A percentile compares a stretch with the other conserved stretches of the same genome.
These are phyloP conservation scores for Agapornis roseicollis DNA, from an alignment of 2,113 vertebrate species.

Conservation along the genomic window DNA sequence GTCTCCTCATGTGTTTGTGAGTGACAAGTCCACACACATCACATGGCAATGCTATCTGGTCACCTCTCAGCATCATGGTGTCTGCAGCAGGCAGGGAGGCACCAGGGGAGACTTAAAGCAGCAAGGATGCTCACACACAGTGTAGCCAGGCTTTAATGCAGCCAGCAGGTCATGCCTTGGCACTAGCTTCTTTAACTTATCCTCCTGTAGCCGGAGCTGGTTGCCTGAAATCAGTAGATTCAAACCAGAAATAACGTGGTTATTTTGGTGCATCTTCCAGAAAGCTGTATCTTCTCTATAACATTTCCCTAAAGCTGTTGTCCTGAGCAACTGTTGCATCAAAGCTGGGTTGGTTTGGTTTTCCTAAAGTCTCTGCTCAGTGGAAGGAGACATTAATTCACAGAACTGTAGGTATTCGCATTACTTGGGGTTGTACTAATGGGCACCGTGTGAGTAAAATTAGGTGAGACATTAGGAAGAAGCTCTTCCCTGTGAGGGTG, in stretches of 20 bases:
- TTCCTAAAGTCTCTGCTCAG: background rate
- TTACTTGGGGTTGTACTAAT: background rate
- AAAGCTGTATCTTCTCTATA: background rate
- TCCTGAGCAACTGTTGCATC: background rate
- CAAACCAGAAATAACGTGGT: background rate
- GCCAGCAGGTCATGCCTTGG: background rate
- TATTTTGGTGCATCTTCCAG: conserved; percentile 7
- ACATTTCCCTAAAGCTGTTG: background rate
- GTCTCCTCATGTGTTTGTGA: background rate
- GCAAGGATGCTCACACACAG: background rate
- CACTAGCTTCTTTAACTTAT: background rate
- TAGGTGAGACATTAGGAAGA: background rate
- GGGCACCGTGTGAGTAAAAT: background rate
- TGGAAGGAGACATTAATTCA: background rate
- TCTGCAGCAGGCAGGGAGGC: background rate
- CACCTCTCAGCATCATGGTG: fast-evolving
- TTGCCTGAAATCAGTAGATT: background rate
- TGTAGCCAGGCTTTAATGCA: background rate
- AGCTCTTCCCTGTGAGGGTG: background rate
- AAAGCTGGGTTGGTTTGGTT: background rate
- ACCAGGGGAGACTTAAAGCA: background rate
- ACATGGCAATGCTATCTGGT: background rate
- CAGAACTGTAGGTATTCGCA: background rate
- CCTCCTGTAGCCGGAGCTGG: background rate
- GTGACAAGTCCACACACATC: background rate